Conservation (phyloP, 2,113 vertebrate genomes). For the Athene noctua region DNA sequence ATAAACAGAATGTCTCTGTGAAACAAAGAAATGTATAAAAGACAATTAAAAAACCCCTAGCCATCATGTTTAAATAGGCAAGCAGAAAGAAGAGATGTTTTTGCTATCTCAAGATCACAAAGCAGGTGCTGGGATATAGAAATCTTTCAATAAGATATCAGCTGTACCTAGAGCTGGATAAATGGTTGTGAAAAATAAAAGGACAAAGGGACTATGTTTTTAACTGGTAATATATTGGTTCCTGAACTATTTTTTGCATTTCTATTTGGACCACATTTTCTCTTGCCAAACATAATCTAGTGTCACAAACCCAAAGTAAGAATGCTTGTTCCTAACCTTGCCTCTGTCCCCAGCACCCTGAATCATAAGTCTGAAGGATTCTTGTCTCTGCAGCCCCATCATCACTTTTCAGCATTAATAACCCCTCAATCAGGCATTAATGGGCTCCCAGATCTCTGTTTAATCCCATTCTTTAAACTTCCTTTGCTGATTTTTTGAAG, state of each 20-base stretch:
- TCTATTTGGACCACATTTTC: not conserved
- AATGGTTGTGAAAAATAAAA: not conserved
- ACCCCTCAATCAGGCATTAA: not conserved
- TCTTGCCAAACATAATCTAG: not conserved
- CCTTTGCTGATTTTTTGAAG: not conserved
- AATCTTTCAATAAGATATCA: not conserved
- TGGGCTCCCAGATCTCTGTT: not conserved
- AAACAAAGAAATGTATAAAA: not conserved
- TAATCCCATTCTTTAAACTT: not conserved
- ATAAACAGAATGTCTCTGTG: constrained; percentile 74
- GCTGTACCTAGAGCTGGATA: not conserved
- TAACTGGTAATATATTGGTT: not conserved
- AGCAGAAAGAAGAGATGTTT: not conserved
- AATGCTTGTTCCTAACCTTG: not conserved
- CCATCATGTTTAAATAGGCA: not conserved
- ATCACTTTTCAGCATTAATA: not conserved
- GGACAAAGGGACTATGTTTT: not conserved
- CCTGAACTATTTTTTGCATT: not conserved
- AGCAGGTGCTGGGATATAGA: not conserved
- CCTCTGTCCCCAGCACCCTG: not conserved
- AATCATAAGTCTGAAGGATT: not conserved
- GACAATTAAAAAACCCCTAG: not conserved
- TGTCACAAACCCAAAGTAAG: not conserved
- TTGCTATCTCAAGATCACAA: not conserved
- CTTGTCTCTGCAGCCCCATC: not conserved